Evolutionary conservation across 2,797 vertebrate species (phyloP).

Genomic region (Pangasius krempfi): DNA sequence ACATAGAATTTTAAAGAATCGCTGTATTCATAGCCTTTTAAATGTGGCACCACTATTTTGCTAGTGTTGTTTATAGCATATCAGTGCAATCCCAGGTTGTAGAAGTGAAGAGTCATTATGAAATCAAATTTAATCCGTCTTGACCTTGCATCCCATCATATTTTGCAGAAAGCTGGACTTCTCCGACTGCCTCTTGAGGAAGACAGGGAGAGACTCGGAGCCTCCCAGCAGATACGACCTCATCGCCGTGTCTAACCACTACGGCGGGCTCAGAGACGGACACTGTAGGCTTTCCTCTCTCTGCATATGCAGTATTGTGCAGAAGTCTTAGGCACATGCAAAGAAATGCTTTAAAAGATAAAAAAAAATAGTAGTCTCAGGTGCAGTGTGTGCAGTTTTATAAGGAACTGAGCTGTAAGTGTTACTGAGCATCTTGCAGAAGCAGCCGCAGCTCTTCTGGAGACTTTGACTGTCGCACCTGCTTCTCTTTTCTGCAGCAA

Average conservation of each 20-base stretch:
- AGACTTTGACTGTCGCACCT: too few relatives aligned
- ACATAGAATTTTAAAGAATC: not conserved
- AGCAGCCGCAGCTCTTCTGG: too few relatives aligned
- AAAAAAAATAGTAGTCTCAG: too few relatives aligned
- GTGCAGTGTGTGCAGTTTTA: too few relatives aligned
- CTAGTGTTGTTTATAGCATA: not conserved
- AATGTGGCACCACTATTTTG: not conserved
- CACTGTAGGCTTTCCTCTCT: conserved; percentile 77
- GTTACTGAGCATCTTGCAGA: too few relatives aligned
- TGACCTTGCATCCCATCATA: not conserved
- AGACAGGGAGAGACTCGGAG: conserved; percentile 69
- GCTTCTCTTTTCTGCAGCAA: too few relatives aligned
- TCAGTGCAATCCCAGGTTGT: not conserved
- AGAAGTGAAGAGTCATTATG: not conserved
- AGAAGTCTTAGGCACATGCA: too few relatives aligned
- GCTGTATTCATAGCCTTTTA: not conserved
- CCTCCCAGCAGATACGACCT: conserved; percentile 85
- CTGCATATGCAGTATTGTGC: too few relatives aligned
- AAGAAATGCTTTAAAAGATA: too few relatives aligned
- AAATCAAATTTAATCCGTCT: not conserved
- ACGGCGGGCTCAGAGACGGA: conserved; percentile 85
- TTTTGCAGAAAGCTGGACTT: conserved; percentile 82
- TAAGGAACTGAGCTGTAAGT: too few relatives aligned
- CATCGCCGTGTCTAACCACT: conserved; percentile 89
- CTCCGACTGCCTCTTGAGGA: conserved; percentile 81